Base-by-base conservation (phyloP, 2,113 vertebrate species). In the Butastur rufipennis region DNA sequence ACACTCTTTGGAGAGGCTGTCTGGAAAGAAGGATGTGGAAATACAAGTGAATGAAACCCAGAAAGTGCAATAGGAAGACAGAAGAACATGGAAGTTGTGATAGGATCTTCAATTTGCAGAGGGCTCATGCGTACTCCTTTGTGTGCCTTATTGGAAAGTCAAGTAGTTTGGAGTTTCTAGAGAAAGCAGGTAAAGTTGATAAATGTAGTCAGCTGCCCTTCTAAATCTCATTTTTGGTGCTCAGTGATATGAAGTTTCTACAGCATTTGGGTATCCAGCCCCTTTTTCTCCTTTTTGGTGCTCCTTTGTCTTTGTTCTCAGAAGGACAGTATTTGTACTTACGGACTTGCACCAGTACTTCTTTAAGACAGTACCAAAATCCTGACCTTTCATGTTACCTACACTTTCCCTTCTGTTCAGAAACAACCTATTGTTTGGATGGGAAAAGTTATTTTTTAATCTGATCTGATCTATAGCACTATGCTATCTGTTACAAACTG, bases 371-470 rank as follows among this genome's bases (percentile, higher is more conserved):
- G 43, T n/a, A 59, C 12, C 45, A 88, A 89, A 91, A 59, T 56
- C 31, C 14, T 79, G 42, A 45, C 42, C 19, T 56, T 58, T 83
- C 14, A 10, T 19, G 12, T 81, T 61, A 52, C 31, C 17, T 72
- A 27, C 10, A 17, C 21, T 55, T 75, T 10, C 10, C 23, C 13
- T 91, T 93, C 22, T 62, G 21, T 71, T 95, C 23, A 95, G 85
- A 97, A 94, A 53, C 2, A 3, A 38, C 19, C 50, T 72, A 19
- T 31, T 88, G 7, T 66, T 62, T 88, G 36, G 45, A 63, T 31
- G 55, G 27, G 31, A 94, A 59, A 80, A 14, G 15, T 88, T n/a
- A 47, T 88, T 96, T 96, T 97, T 95, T n/a, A 86, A 38, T 77
- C 59, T 84, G 70, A 89, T 36, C n/a, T 83, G 55, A 47, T 90